Conservation (phyloP, 2,888 invertebrate genomes). For the Ichneumoninae sp. region DNA sequence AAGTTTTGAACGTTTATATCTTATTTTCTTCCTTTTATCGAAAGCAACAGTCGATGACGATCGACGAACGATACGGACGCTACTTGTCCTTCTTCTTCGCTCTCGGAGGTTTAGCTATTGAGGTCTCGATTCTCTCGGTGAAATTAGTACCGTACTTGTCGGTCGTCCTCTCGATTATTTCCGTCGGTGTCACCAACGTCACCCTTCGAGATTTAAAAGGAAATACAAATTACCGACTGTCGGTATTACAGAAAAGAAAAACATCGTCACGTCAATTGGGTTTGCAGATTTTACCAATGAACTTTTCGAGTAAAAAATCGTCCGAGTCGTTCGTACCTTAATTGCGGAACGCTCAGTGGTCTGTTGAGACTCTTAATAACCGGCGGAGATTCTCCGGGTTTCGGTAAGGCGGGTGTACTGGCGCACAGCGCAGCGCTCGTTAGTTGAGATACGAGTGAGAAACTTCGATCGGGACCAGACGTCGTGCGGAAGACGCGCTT, state of each 20-base stretch:
- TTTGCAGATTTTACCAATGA: background rate
- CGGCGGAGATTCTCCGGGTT: conserved; percentile 85
- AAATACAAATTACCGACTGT: conserved; percentile 15
- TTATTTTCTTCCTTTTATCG: conserved; percentile 19
- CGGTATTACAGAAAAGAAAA: background rate
- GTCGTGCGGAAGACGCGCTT: conserved; percentile 86
- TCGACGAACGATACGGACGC: conserved; percentile 61
- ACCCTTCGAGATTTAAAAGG: conserved; percentile 75
- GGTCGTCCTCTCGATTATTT: conserved; percentile 74
- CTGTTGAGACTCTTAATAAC: conserved; percentile 86
- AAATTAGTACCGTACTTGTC: conserved; percentile 76
- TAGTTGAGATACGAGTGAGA: conserved; percentile 86
- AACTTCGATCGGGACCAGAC: conserved; percentile 85
- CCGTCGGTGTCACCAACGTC: conserved; percentile 78
- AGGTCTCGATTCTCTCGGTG: conserved; percentile 78
- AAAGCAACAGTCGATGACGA: conserved; percentile 67
- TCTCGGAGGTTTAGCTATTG: conserved; percentile 82
- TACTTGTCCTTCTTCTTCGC: conserved; percentile 85
- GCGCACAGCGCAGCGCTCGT: conserved; percentile 87
- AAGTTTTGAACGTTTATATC: background rate
- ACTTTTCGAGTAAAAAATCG: background rate
- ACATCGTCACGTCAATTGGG: background rate
- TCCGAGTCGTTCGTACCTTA: conserved; percentile 77
- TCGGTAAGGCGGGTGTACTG: conserved; percentile 87
- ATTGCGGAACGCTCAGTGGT: conserved; percentile 86